phyloP scores from a whole-genome alignment of 2,888 invertebrate species.

The Panopea generosa region DNA sequence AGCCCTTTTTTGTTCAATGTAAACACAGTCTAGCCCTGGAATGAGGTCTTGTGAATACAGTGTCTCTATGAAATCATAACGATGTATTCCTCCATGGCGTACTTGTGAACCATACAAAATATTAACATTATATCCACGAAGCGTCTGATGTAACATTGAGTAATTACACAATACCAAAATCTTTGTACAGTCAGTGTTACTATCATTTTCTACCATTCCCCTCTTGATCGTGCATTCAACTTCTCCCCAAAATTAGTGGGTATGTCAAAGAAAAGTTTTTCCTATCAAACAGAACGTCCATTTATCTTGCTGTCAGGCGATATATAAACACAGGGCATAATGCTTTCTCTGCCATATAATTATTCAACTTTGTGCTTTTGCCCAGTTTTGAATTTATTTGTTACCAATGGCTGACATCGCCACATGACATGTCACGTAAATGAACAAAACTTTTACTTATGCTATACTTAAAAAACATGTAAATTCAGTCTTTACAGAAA shows the following conservation, averaged over 20 bases:
- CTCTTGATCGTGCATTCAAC: not conserved
- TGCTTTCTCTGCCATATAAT: not conserved
- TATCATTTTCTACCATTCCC: slow-evolving; percentile 7
- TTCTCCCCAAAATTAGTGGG: not conserved
- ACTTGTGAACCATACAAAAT: slow-evolving; percentile 1
- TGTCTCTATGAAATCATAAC: not conserved
- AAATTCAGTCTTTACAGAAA: not conserved
- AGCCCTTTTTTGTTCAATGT: too few species aligned
- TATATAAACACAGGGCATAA: slow-evolving; percentile 34
- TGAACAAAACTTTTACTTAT: slow-evolving; percentile 45
- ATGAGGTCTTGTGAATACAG: not conserved
- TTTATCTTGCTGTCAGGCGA: slow-evolving; percentile 32
- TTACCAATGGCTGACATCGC: not conserved
- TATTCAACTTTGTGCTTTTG: slow-evolving; percentile 11
- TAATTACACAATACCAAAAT: not conserved
- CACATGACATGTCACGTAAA: slow-evolving; percentile 4
- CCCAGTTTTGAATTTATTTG: slow-evolving; percentile 9
- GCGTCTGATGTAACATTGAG: not conserved
- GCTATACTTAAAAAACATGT: not conserved
- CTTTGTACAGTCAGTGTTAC: not conserved
- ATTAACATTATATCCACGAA: not conserved
- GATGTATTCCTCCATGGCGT: not conserved
- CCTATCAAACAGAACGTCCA: slow-evolving; percentile 21
- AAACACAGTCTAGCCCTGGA: not conserved
- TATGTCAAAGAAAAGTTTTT: not conserved